Evolutionary conservation across 2,888 invertebrate genomes (phyloP), one percentile per base, ranked within the genome.

Genomic region (Mythimna pallens): DNA sequence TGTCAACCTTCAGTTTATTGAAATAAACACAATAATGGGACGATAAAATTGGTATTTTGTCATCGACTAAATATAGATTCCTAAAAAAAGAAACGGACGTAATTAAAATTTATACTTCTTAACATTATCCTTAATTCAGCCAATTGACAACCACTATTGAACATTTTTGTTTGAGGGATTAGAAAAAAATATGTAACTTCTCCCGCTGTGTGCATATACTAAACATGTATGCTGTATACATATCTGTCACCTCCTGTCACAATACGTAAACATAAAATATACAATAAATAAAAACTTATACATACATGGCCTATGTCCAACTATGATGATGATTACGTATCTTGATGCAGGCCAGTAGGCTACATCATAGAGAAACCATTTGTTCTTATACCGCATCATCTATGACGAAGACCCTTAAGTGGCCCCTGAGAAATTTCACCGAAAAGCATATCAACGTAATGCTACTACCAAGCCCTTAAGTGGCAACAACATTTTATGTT

Each of bases 401-500:
- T 20, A n/a, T 4, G 8, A 17, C 20, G 2, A 36, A 14, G 6
- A 7, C 17, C n/a, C 20, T 34, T n/a, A 20, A 47, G 34, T 52
- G 59, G 22, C 30, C 22, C 47, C 59, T 30, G 36, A 54, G 14
- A 36, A 58, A 58, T 25, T 61, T 40, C 17, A 3, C 14, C 17
- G 40, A 72, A 64, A 71, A 17, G 17, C 14, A n/a, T 55, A 55
- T 61, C 17, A 17, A 6, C 47, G 65, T 78, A 78, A 76, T 71
- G 78, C 17, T 78, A 55, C 78, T 71, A 71, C 64, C 17, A 6
- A 54, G 40, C 59, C 64, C 72, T 55, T 72, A 65, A 78, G 78
- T 72, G 61, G 78, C 61, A 43, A 72, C 50, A 78, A 78, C 72
- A 78, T 76, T 78, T 76, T 65, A 78, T 65, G 76, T 78, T 71